These are phyloP conservation scores for Chymomyza caudatula DNA, from an alignment of 2,888 invertebrate species.

Conservation along the genomic window DNA sequence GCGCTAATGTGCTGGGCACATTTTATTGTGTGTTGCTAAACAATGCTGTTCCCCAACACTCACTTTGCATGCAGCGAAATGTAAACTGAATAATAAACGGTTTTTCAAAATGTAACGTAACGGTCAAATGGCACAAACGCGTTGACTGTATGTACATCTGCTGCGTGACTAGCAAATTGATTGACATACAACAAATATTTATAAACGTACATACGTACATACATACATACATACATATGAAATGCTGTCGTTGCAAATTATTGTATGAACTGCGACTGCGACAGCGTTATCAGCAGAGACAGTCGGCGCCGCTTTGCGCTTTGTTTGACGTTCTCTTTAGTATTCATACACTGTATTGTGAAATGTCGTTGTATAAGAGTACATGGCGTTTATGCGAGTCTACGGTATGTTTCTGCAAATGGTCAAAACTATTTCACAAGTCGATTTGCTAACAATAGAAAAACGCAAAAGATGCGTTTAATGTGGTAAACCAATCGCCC, in stretches of 20 bases:
- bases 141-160: background rate
- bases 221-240: background rate
- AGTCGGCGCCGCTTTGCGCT: constrained; percentile 24
- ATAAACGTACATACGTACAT: background rate
- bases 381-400: background rate
- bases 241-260: constrained; percentile 27
- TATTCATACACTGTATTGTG: background rate
- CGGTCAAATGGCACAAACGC: background rate
- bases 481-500: too few species aligned
- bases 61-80: background rate
- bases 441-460: background rate
- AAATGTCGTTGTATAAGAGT: background rate
- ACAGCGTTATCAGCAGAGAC: constrained; percentile 36
- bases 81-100: background rate
- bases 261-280: constrained; percentile 16
- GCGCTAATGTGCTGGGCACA: background rate
- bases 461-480: too few species aligned
- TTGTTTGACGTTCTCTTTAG: constrained; percentile 29
- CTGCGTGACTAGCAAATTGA: background rate
- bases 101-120: background rate
- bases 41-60: background rate
- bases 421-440: too few species aligned
- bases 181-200: background rate
- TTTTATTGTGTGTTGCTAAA: background rate
- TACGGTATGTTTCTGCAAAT: background rate